phyloP scores from a whole-genome alignment of 2,888 invertebrate genomes.

The Eristalis intricaria region DNA sequence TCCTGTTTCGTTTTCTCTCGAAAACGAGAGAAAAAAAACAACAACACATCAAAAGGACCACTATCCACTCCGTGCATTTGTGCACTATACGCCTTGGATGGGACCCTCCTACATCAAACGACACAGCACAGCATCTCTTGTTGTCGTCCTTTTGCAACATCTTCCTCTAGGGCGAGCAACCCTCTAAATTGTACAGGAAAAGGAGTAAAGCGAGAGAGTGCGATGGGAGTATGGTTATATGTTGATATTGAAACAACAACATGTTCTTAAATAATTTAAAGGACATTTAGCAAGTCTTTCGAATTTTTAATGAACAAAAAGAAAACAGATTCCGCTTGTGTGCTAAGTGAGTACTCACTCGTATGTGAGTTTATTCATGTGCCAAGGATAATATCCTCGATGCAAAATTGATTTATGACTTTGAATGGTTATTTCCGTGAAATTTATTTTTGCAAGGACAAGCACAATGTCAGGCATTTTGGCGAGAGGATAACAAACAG shows the following conservation, averaged over 20 bases:
- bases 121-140: slow-evolving; percentile 12
- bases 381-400: slow-evolving; percentile 24
- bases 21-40: slow-evolving; percentile 8
- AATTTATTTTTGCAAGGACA: slow-evolving; percentile 19
- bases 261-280: slow-evolving; percentile 57
- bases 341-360: slow-evolving; percentile 14
- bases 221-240: slow-evolving; percentile 1
- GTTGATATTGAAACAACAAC: slow-evolving; percentile 37
- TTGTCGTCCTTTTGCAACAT: slow-evolving; percentile 31
- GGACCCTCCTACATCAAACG: slow-evolving; percentile 24
- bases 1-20: slow-evolving; percentile 13
- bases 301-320: slow-evolving; percentile 50
- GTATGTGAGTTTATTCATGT: slow-evolving; percentile 10
- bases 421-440: slow-evolving; percentile 52
- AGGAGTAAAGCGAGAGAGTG: slow-evolving; percentile 7
- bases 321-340: neutral
- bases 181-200: slow-evolving; percentile 18
- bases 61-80: slow-evolving; percentile 40
- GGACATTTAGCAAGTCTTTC: slow-evolving; percentile 61
- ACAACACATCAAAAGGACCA: slow-evolving; percentile 44
- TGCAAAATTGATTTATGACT: slow-evolving; percentile 66
- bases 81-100: slow-evolving; percentile 6
- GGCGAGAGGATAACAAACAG: slow-evolving; percentile 34
- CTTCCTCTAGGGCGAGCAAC: slow-evolving; percentile 2
- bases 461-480: slow-evolving; percentile 41